These are phyloP conservation scores for Thamnophis elegans DNA, from an alignment of 2,797 vertebrate species.

Conservation along the genomic window DNA sequence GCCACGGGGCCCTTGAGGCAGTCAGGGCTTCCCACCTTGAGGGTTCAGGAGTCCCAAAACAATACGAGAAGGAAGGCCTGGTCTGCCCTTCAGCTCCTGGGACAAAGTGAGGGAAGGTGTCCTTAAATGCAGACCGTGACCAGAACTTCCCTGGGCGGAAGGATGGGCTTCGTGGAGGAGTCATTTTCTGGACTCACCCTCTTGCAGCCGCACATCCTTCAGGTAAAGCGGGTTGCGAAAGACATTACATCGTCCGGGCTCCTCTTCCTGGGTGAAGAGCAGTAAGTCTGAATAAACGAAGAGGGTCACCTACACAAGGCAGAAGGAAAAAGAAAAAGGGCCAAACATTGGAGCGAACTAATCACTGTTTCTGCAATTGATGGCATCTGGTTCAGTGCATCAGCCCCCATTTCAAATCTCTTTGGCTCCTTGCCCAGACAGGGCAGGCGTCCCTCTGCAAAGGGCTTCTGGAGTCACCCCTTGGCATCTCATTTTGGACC, in stretches of 20 bases:
- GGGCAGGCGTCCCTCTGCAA: not conserved
- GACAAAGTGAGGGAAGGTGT: not conserved
- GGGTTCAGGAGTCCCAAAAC: not conserved
- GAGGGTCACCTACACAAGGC: slow-evolving; percentile 81
- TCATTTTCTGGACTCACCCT: slow-evolving; percentile 74
- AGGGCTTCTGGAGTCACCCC: not conserved
- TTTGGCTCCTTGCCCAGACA: not conserved
- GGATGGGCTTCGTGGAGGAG: not conserved
- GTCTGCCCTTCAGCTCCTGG: not conserved
- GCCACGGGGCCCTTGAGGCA: not conserved
- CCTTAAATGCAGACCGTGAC: not conserved
- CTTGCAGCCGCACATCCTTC: slow-evolving; percentile 85
- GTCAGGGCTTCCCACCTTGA: not conserved
- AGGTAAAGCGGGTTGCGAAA: slow-evolving; percentile 92
- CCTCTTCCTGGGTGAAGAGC: slow-evolving; percentile 91
- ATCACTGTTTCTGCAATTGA: not conserved
- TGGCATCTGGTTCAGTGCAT: not conserved
- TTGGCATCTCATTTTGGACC: not conserved
- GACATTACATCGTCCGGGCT: slow-evolving; percentile 87
- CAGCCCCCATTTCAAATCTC: not conserved
- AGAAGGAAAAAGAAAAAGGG: not conserved
- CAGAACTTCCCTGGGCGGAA: not conserved
- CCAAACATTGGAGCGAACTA: not conserved
- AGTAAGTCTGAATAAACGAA: slow-evolving; percentile 92
- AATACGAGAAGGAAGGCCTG: not conserved